Conservation (phyloP, 2,113 vertebrate genomes). For the Nannospalax galili region DNA sequence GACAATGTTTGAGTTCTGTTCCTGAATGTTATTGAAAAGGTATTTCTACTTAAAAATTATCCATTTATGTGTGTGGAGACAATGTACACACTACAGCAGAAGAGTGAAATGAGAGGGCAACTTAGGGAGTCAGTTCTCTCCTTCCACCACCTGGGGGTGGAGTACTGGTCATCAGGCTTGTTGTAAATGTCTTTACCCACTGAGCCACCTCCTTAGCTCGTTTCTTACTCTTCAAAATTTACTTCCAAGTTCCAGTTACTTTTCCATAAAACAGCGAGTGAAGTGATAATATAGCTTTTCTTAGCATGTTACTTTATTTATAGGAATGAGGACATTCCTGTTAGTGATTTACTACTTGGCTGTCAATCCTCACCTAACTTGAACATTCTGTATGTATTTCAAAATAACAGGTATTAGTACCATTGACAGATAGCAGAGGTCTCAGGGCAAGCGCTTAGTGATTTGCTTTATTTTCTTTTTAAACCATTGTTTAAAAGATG, state of each 20-base stretch:
- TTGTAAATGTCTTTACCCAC: background rate
- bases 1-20: background rate
- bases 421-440: background rate
- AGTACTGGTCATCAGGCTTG: background rate
- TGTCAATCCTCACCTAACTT: background rate
- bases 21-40: conserved; percentile 19
- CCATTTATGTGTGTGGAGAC: background rate
- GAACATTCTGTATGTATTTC: background rate
- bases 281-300: background rate
- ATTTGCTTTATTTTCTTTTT: conserved; percentile 23
- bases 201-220: background rate
- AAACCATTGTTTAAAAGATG: background rate
- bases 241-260: background rate
- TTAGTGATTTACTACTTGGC: background rate
- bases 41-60: background rate
- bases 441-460: background rate
- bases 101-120: background rate
- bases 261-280: background rate
- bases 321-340: background rate
- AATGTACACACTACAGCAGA: too few species aligned
- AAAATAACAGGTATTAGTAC: background rate
- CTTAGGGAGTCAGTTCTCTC: background rate
- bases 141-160: background rate
- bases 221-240: background rate
- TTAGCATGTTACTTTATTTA: background rate